A percentile compares a stretch with the other conserved stretches of the same genome.
Conservation (phyloP, 2,113 vertebrate genomes). For the Harpagus bidentatus region DNA sequence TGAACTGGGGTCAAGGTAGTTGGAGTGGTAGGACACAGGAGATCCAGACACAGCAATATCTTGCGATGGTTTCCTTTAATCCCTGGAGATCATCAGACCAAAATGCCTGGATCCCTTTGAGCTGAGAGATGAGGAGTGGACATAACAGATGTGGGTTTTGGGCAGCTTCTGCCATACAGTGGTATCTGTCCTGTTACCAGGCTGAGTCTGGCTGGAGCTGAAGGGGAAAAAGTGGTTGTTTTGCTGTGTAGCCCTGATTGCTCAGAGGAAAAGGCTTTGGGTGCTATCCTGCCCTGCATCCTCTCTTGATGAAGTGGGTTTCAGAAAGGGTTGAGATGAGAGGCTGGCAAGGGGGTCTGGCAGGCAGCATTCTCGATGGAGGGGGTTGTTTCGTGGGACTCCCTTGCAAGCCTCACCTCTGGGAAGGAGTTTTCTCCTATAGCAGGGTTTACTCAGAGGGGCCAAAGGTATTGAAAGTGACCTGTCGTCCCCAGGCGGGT, state of each 20-base stretch:
- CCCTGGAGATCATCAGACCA: background rate
- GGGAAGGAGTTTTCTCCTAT: background rate
- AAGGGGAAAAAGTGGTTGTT: background rate
- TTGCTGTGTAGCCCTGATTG: background rate
- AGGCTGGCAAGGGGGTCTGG: background rate
- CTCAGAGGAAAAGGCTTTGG: background rate
- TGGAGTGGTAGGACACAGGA: background rate
- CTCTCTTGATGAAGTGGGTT: background rate
- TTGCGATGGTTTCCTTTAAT: background rate
- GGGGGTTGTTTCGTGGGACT: background rate
- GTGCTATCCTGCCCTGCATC: background rate
- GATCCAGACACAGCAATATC: background rate
- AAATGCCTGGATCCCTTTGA: background rate
- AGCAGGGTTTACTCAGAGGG: background rate
- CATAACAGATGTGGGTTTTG: background rate
- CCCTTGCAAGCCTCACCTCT: background rate
- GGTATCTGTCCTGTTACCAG: background rate
- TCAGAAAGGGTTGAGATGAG: background rate
- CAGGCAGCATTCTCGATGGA: background rate
- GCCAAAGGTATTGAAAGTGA: background rate
- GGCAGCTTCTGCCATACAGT: fast-evolving
- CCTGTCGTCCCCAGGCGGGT: background rate
- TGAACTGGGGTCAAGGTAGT: background rate
- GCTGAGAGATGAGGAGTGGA: background rate
- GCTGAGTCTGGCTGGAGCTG: background rate